Base-by-base conservation (phyloP, 2,797 vertebrate genomes). In the Lepus oiostolus region DNA sequence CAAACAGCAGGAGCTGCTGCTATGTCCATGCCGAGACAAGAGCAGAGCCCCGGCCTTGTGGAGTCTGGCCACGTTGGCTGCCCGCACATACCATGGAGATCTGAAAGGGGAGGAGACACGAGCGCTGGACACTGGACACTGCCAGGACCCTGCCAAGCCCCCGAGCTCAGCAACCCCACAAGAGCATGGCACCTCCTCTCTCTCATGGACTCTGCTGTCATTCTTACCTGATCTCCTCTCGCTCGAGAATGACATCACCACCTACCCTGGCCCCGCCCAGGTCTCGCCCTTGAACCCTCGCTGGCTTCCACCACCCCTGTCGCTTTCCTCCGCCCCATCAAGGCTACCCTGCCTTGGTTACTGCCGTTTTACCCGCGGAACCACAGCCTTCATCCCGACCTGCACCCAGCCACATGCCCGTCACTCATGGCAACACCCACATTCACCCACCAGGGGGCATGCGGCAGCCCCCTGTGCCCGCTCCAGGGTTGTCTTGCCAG, bases 101-200 rank as follows among this genome's bases (percentile, higher is more conserved):
- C 24, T 30, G 3, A 81, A 28, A 11, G 21, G 42, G 2, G 1
- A 10, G 5, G 2, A 14, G 47, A 63, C 12, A 24, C 28, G 22
- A 7, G 30, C 19, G 2, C 5, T 0, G 12, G 28, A 8, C 22
- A 2, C 13, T 35, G 5, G 28, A 21, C 0, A 0, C 35, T 7
- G 2, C 0, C 1, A 12, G 3, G 4, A 42, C 42, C 42, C 42
- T 42, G n/a, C 21, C 2, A 0, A 26, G 0, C 60, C n/a, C 62
- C 11, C 1, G 4, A 14, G 13, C n/a, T 54, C 12, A 13, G 22
- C n/a, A 35, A 30, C 0, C 30, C 10, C 7, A 2, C 2, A 2
- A 1, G 21, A 50, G 24, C 7, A 0, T 1, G 75, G 3, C 2
- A 2, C 2, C 3, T 24, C 21, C 30, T 2, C 13, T 7, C 21